Conservation (phyloP, 2,113 vertebrate species). For the Sylvicapra grimmia region DNA sequence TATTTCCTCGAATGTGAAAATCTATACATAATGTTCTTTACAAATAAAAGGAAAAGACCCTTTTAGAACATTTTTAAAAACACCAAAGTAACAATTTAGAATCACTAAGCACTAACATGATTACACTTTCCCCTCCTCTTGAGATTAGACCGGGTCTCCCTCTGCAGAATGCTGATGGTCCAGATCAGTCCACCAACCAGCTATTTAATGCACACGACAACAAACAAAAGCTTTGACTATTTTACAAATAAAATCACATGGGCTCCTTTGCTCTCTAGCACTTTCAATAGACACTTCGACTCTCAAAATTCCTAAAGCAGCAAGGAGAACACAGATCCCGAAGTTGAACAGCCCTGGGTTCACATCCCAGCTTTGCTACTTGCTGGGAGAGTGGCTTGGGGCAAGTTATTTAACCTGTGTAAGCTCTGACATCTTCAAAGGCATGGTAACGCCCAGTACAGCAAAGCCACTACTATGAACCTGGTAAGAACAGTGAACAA, state of each 20-base stretch:
- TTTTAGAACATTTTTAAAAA: slow-evolving; percentile 39
- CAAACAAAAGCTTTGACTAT: background rate
- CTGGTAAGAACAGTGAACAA: background rate
- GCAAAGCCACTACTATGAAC: background rate
- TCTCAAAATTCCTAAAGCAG: background rate
- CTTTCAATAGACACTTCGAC: background rate
- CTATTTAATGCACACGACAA: background rate
- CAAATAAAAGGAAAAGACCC: slow-evolving; percentile 40
- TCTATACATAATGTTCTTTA: background rate
- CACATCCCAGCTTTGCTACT: background rate
- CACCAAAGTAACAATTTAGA: slow-evolving; percentile 50
- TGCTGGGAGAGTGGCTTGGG: background rate
- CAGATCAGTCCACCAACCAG: background rate
- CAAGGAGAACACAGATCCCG: background rate
- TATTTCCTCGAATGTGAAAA: slow-evolving; percentile 18
- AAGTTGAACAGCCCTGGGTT: background rate
- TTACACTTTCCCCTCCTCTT: background rate
- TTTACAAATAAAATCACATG: background rate
- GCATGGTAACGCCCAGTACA: background rate
- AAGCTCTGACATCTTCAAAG: background rate
- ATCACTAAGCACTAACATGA: background rate
- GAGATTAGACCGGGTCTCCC: background rate
- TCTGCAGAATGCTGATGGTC: background rate
- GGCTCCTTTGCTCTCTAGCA: background rate
- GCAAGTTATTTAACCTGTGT: background rate